phyloP scores from a whole-genome alignment of 2,888 invertebrate species.

The Metalampra italica region DNA sequence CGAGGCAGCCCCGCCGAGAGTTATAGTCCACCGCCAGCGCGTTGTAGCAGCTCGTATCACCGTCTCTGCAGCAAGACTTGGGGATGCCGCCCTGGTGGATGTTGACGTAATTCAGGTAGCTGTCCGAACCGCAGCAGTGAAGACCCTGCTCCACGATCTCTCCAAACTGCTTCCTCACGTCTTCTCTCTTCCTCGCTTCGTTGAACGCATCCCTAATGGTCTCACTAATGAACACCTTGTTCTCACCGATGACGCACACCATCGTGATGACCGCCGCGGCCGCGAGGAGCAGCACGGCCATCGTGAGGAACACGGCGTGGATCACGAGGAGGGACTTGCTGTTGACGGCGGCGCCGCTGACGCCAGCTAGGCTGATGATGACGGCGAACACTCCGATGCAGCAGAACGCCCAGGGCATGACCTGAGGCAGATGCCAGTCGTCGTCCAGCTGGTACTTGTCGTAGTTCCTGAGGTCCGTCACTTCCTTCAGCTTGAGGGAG shows the following conservation, averaged over 20 bases:
- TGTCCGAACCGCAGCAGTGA: conserved; percentile 36
- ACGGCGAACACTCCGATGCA: conserved; percentile 19
- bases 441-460: conserved; percentile 2
- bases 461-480: conserved; percentile 2
- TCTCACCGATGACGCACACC: conserved; percentile 29
- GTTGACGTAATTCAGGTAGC: conserved; percentile 25
- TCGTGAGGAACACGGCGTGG: conserved; percentile 24
- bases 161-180: conserved; percentile 28
- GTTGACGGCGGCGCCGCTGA: conserved; percentile 27
- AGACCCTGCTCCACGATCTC: conserved; percentile 32
- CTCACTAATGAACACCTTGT: conserved; percentile 39
- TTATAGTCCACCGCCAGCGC: conserved; percentile 5
- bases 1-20: conserved; percentile 9
- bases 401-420: conserved; percentile 41
- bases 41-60: background rate
- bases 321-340: conserved; percentile 27
- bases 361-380: conserved; percentile 23
- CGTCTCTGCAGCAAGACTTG: conserved; percentile 35
- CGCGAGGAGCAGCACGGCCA: conserved; percentile 26
- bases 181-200: conserved; percentile 28
- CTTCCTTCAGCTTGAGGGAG: background rate
- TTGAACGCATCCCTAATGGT: conserved; percentile 37
- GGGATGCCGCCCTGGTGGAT: conserved; percentile 25
- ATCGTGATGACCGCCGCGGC: conserved; percentile 28
- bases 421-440: conserved; percentile 34